A percentile compares a stretch with the other conserved stretches of the same genome.
Evolutionary conservation across 2,113 vertebrate species (phyloP).

Genomic region (Antechinus stuartii): DNA sequence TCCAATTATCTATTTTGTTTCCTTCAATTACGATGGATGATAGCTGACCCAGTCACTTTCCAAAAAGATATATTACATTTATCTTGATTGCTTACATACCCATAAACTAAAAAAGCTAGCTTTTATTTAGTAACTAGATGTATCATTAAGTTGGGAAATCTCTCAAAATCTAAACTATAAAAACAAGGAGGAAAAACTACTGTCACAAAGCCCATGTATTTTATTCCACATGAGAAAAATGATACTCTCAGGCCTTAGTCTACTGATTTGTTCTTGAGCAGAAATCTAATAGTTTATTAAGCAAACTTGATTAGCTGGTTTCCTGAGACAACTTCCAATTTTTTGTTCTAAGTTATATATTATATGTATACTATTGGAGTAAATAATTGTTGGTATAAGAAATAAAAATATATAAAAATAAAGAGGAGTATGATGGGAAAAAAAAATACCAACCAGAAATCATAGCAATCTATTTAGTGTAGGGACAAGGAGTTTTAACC

Average conservation of each 20-base stretch:
- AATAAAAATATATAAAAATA: background rate
- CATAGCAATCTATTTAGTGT: background rate
- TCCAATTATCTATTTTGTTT: constrained; percentile 2
- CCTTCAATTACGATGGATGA: constrained; percentile 5
- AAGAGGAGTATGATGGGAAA: background rate
- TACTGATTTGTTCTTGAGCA: background rate
- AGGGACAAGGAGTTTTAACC: background rate
- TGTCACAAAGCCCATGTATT: background rate
- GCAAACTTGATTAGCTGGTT: background rate
- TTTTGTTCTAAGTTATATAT: background rate
- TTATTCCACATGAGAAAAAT: background rate
- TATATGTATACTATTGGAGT: background rate
- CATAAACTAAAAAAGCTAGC: constrained; percentile 29
- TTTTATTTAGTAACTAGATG: constrained; percentile 25
- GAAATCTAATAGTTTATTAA: background rate
- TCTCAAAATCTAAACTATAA: background rate
- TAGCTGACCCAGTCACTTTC: background rate
- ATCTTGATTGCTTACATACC: background rate
- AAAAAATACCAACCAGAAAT: background rate
- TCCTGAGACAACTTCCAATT: background rate
- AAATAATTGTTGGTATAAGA: background rate
- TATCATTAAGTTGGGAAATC: background rate
- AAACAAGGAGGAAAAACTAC: constrained; percentile 3
- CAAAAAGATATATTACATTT: background rate
- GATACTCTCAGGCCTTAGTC: background rate